Evolutionary conservation across 2,113 vertebrate species (phyloP), one percentile per base, ranked within the genome.

Genomic region (Microtus richardsoni): DNA sequence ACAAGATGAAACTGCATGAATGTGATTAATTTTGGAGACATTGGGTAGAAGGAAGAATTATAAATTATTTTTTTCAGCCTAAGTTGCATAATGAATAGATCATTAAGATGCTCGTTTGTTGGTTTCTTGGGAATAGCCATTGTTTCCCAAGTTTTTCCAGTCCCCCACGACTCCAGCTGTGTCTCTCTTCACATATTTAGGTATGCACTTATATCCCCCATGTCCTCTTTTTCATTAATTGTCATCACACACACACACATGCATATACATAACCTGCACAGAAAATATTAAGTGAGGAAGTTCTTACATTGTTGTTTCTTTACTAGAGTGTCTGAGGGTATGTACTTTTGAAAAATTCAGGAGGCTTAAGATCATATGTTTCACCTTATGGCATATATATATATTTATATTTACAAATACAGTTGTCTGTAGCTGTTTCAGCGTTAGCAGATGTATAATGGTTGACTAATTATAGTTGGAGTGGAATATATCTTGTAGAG

Each of bases 241-340:
- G 14, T 84, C 28, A 5, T 28, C 3, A 83, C 52, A 54, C 52
- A 52, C 39, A 41, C 7, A 80, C 79, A 58, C 52, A 14, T 8
- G 6, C 52, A 58, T 1, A 58, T 24, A 80, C 33, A 58, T 7
- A 58, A n/a, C 49, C 33, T 39, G 33, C 12, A 80, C 36, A 80
- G 52, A 90, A 93, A 96, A 82, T 88, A 89, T 88, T 71, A 94
- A 94, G 33, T 95, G 60, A 62, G 14, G 87, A 95, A 88, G 24
- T 92, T 94, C 64, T 80, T 96, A 95, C 89, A 52, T 68, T 80
- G 2, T 90, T 90, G 91, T 91, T 19, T 70, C 33, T 73, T 62
- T 84, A 91, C 30, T 93, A 16, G 66, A 93, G 75, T 82, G 87
- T 66, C 44, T 68, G 0, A 39, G 87, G n/a, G 30, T 94, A n/a